Conservation (phyloP, 2,888 invertebrate genomes). For the Sceliomorpha sp. region DNA sequence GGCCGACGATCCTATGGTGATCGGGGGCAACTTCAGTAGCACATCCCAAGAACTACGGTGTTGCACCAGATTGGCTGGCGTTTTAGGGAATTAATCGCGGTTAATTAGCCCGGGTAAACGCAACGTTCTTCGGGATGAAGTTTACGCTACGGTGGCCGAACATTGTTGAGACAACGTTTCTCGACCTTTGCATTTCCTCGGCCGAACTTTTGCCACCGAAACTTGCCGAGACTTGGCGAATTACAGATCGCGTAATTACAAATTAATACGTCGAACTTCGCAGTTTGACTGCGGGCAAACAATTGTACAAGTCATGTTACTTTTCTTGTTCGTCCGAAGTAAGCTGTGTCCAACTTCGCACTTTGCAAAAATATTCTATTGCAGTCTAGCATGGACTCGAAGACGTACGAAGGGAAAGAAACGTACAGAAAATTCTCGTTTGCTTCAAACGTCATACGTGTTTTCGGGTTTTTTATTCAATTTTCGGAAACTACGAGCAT, state of each 20-base stretch:
- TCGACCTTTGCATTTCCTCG: conserved; percentile 21
- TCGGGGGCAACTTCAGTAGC: neutral
- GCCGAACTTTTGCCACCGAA: conserved; percentile 5
- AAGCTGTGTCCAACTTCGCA: too few relatives aligned
- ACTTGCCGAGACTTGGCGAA: neutral
- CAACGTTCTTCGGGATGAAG: conserved; percentile 4
- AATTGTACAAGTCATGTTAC: conserved; percentile 10
- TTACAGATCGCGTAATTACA: conserved; percentile 12
- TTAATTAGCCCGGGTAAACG: conserved; percentile 16
- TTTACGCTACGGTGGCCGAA: conserved; percentile 19
- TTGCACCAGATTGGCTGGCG: conserved; percentile 5
- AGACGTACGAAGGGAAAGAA: conserved; percentile 71
- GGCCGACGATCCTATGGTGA: too few relatives aligned
- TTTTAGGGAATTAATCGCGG: conserved; percentile 9
- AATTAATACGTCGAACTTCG: neutral
- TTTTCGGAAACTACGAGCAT: conserved; percentile 10
- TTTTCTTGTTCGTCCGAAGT: conserved; percentile 3
- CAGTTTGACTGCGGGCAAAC: neutral
- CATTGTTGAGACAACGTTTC: conserved; percentile 18
- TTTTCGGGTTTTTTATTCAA: conserved; percentile 23
- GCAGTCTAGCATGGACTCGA: conserved; percentile 60
- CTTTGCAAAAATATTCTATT: too few relatives aligned
- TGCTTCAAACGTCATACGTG: too few relatives aligned
- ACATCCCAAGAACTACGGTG: too few relatives aligned
- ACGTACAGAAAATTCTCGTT: too few relatives aligned